Conservation (phyloP, 2,113 vertebrate species). For the Cephalopterus ornatus region DNA sequence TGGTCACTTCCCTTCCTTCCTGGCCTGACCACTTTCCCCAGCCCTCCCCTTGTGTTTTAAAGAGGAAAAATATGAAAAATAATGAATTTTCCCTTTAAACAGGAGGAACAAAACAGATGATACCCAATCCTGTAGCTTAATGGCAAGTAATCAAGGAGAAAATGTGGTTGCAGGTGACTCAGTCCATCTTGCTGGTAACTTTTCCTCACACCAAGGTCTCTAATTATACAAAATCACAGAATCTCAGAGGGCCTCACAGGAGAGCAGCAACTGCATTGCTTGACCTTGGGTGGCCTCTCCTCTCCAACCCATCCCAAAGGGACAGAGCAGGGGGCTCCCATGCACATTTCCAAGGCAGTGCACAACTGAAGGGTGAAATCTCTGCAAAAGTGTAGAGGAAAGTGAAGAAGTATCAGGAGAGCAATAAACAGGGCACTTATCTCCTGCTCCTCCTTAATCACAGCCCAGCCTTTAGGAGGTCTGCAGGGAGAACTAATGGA, state of each 20-base stretch:
- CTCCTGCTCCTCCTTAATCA: slow-evolving; percentile 29
- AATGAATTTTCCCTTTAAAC: neutral
- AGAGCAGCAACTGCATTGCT: neutral
- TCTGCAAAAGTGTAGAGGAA: neutral
- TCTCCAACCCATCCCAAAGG: neutral
- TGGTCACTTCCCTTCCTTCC: neutral
- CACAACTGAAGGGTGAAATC: neutral
- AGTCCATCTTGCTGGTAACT: neutral
- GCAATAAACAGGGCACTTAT: slow-evolving; percentile 29
- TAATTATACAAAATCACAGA: neutral
- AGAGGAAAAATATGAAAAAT: neutral
- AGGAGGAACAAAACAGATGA: neutral
- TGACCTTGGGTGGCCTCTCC: neutral
- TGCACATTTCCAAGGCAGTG: neutral
- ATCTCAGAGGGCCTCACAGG: neutral
- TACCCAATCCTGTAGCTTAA: neutral
- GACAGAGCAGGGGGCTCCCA: neutral
- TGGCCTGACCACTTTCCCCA: neutral
- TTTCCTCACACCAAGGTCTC: neutral
- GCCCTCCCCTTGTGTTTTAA: neutral
- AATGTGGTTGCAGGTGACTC: neutral
- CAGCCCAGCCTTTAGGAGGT: neutral
- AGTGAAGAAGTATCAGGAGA: slow-evolving; percentile 16
- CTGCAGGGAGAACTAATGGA: slow-evolving; percentile 47
- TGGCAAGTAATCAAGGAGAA: neutral